Conservation (phyloP, 2,888 invertebrate genomes). For the Cephus rjabovi region DNA sequence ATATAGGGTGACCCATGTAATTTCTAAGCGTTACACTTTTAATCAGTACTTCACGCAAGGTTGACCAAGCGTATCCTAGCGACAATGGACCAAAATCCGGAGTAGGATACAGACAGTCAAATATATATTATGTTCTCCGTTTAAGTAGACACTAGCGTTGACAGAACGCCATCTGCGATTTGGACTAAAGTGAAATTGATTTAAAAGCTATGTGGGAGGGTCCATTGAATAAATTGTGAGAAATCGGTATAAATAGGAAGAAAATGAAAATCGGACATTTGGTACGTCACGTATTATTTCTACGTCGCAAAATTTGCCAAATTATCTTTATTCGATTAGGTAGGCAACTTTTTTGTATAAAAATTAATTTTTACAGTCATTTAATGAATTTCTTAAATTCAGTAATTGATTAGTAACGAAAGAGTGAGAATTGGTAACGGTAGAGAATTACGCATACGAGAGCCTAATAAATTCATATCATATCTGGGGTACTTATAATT, state of each 20-base stretch:
- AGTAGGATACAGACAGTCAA: constrained; percentile 26
- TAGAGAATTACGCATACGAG: not conserved
- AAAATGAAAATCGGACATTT: not conserved
- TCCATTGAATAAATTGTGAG: not conserved
- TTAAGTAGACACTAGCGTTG: constrained; percentile 36
- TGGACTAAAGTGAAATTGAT: constrained; percentile 37
- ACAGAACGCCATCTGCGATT: constrained; percentile 41
- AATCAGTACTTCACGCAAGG: constrained; percentile 45
- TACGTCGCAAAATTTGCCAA: not conserved
- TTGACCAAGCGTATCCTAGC: constrained; percentile 34
- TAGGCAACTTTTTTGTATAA: not conserved
- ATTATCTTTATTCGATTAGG: not conserved
- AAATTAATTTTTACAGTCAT: not conserved
- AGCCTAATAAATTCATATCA: constrained; percentile 3
- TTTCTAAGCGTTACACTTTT: constrained; percentile 43
- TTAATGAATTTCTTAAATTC: not conserved
- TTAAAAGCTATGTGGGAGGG: constrained; percentile 6
- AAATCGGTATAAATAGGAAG: not conserved
- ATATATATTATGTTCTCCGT: constrained; percentile 38
- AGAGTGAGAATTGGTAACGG: not conserved
- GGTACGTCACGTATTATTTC: not conserved
- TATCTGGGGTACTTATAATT: constrained; percentile 27
- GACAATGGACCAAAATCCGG: constrained; percentile 31
- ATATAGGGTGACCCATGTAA: constrained; percentile 26
- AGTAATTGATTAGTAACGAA: not conserved